A percentile compares a stretch with the other conserved stretches of the same genome.
These are phyloP conservation scores for Drosophila basisetae DNA, from an alignment of 2,888 invertebrate species.

Conservation along the genomic window DNA sequence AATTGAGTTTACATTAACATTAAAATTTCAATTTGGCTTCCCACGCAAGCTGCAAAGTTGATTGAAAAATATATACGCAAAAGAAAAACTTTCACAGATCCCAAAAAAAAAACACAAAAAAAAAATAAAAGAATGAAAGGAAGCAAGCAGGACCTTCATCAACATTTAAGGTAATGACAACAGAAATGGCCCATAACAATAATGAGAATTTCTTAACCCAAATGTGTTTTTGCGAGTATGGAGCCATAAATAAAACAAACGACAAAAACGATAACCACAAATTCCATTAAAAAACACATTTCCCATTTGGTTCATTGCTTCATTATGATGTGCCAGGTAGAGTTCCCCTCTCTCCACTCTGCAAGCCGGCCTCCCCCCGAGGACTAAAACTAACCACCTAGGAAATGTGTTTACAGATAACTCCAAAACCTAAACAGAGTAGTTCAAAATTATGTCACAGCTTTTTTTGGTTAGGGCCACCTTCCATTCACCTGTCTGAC, in stretches of 20 bases:
- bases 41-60: constrained; percentile 22
- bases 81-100: constrained; percentile 23
- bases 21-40: constrained; percentile 52
- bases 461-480: constrained; percentile 12
- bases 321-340: constrained; percentile 60
- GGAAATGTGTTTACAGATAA: constrained; percentile 58
- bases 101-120: neutral
- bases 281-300: constrained; percentile 67
- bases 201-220: constrained; percentile 52
- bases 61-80: constrained; percentile 48
- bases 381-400: constrained; percentile 34
- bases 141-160: constrained; percentile 38
- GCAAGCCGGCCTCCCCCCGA: neutral
- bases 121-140: neutral
- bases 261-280: constrained; percentile 63
- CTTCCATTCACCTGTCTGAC: constrained; percentile 49
- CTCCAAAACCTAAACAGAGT: constrained; percentile 30
- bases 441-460: constrained; percentile 62
- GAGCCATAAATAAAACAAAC: constrained; percentile 66
- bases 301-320: constrained; percentile 55
- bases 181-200: constrained; percentile 60
- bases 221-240: constrained; percentile 26
- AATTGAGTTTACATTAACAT: constrained; percentile 59
- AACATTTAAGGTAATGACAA: constrained; percentile 66
- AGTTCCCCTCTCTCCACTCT: neutral